A percentile compares a stretch with the other conserved stretches of the same genome.
phyloP scores from a whole-genome alignment of 2,113 vertebrate genomes.

The Toxotes chatareus region DNA sequence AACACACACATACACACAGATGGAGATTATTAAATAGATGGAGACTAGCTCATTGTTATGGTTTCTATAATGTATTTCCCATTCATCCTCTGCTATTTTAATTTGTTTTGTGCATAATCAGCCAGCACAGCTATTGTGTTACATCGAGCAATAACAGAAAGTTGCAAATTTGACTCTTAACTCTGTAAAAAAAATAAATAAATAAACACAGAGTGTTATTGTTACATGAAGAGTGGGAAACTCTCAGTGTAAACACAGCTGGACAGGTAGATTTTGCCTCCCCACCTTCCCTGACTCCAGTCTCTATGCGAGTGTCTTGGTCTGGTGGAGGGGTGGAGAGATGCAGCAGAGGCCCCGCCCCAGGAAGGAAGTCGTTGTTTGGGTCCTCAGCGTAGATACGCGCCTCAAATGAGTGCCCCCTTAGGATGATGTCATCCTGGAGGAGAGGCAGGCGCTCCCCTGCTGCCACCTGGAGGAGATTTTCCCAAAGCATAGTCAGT shows the following conservation, averaged over 20 bases:
- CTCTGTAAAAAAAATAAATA: neutral
- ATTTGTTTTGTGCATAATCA: too few relatives aligned
- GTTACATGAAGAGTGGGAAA: neutral
- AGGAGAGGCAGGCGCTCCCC: slow-evolving; percentile 93
- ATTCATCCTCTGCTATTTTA: too few relatives aligned
- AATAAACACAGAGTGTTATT: neutral
- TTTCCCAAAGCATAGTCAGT: neutral
- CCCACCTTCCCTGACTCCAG: slow-evolving; percentile 94
- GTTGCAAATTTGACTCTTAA: neutral
- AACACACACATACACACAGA: neutral
- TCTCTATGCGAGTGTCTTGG: slow-evolving; percentile 91
- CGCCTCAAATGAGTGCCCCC: slow-evolving; percentile 96
- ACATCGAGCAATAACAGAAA: neutral
- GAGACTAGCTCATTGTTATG: too few relatives aligned
- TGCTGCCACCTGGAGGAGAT: slow-evolving; percentile 89
- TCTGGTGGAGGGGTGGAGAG: slow-evolving; percentile 91
- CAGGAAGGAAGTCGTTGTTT: slow-evolving; percentile 92
- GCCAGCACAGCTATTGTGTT: neutral
- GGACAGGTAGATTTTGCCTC: neutral
- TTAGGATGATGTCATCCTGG: slow-evolving; percentile 91
- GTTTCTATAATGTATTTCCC: too few relatives aligned
- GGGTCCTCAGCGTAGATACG: slow-evolving; percentile 98
- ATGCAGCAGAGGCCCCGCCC: slow-evolving; percentile 91
- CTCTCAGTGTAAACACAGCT: neutral
- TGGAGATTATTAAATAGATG: too few relatives aligned